Base-by-base conservation (phyloP, 2,113 vertebrate species). In the Tragelaphus scriptus region DNA sequence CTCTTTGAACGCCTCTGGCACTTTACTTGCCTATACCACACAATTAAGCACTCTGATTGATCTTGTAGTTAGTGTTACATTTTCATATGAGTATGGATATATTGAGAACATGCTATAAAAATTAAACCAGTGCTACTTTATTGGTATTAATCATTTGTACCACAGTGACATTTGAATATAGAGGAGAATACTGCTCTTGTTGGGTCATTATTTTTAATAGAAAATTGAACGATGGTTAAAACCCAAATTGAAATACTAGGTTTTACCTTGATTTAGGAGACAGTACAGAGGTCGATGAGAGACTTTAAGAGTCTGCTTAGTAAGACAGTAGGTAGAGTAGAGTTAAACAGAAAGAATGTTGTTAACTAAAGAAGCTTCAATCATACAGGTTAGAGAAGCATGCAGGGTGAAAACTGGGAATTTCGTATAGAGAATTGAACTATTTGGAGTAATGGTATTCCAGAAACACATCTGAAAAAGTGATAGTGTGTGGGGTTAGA, bases 161-260 rank as follows among this genome's bases (percentile, higher is more conserved):
- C 30, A 32, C 85, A 93, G 55, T 82, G 56, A 11, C 71, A 82
- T 88, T 95, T 95, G n/a, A 91, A 58, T 81, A 88, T 56, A 47
- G 65, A 82, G 28, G 77, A 44, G 14, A 85, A 68, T 94, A 28
- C 63, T 95, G 61, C 32, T 92, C 10, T 91, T 84, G 40, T 56
- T 87, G 36, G n/a, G 13, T 61, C 32, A 30, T 15, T 82, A 21
- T 90, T 91, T 93, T 95, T 91, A 95, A 47, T 75, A 93, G 79
- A 82, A 95, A 93, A 65, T 88, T 94, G 30, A 51, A 26, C 90
- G 30, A 49, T 97, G 36, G 25, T 88, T 91, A 90, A 82, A 94
- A 36, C 15, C 13, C 26, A 86, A 19, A 85, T 81, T 85, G 49
- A 28, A 90, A 28, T 96, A 91, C n/a, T 16, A 55, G 61, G 93